Conservation (phyloP, 1,140 invertebrate genomes). For the Bicyclus anynana region DNA sequence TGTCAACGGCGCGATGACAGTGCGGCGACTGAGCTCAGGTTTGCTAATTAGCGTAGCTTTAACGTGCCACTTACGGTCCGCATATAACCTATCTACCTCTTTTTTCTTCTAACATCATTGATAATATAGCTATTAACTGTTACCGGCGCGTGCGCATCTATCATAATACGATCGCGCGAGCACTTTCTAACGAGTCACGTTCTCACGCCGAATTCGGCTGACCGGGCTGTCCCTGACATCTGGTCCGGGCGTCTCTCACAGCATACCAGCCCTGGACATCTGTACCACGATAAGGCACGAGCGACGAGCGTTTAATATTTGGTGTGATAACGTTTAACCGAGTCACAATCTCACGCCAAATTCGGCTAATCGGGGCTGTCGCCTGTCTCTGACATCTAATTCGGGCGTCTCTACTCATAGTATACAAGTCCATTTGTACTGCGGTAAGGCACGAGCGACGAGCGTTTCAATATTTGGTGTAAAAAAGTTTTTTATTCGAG, state of each 20-base stretch:
- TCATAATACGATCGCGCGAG: background rate
- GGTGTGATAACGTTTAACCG: slow-evolving; percentile 7
- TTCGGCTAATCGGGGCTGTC: slow-evolving; percentile 18
- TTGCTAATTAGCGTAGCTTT: too few relatives aligned
- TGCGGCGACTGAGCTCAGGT: too few relatives aligned
- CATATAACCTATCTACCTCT: too few relatives aligned
- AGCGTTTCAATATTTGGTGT: background rate
- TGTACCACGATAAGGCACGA: background rate
- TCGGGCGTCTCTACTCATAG: slow-evolving; percentile 30
- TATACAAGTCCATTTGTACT: slow-evolving; percentile 26
- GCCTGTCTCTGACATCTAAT: slow-evolving; percentile 23
- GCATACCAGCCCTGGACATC: slow-evolving; percentile 30
- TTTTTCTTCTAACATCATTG: background rate
- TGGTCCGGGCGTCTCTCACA: slow-evolving; percentile 27
- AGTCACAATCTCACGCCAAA: slow-evolving; percentile 23
- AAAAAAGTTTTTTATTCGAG: slow-evolving; percentile 14
- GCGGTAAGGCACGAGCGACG: background rate
- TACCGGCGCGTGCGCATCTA: background rate
- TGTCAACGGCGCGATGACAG: too few relatives aligned
- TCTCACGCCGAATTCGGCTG: slow-evolving; percentile 21
- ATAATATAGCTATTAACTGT: background rate
- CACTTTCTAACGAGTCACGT: slow-evolving; percentile 22
- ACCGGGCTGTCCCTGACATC: slow-evolving; percentile 24
- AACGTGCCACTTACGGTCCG: too few relatives aligned
- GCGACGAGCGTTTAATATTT: background rate